These are phyloP conservation scores for Cataglyphis livida DNA, from an alignment of 2,888 invertebrate genomes.

Conservation along the genomic window DNA sequence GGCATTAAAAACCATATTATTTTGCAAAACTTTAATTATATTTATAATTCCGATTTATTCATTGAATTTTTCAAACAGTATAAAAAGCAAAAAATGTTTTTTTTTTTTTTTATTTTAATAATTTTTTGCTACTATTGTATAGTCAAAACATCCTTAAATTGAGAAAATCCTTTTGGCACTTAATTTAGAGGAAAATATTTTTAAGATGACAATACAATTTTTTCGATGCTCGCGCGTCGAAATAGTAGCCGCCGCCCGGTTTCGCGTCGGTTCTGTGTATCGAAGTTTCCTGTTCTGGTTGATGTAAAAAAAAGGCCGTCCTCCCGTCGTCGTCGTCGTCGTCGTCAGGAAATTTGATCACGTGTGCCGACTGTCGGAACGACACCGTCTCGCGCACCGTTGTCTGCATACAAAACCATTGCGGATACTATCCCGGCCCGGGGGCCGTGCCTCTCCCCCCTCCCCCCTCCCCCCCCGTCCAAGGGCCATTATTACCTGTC, in stretches of 20 bases:
- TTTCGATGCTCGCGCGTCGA: background rate
- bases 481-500: slow-evolving; percentile 81
- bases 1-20: no score
- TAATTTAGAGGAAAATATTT: no score
- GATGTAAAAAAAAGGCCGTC: slow-evolving; percentile 24
- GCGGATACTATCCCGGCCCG: slow-evolving; percentile 64
- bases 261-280: slow-evolving; percentile 10
- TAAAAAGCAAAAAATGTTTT: no score
- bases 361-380: slow-evolving; percentile 81
- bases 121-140: no score
- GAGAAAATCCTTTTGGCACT: no score
- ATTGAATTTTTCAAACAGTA: no score
- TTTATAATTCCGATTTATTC: no score
- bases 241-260: background rate
- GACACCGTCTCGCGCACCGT: slow-evolving; percentile 68
- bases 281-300: slow-evolving; percentile 34
- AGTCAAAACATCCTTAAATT: no score
- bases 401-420: slow-evolving; percentile 81
- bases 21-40: no score
- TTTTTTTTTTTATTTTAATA: no score
- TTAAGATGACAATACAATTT: background rate
- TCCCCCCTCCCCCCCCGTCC: slow-evolving; percentile 46
- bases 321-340: slow-evolving; percentile 28
- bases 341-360: slow-evolving; percentile 80
- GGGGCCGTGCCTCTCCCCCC: background rate